Base-by-base conservation (phyloP, 2,113 vertebrate genomes). In the Regulus satrapa region DNA sequence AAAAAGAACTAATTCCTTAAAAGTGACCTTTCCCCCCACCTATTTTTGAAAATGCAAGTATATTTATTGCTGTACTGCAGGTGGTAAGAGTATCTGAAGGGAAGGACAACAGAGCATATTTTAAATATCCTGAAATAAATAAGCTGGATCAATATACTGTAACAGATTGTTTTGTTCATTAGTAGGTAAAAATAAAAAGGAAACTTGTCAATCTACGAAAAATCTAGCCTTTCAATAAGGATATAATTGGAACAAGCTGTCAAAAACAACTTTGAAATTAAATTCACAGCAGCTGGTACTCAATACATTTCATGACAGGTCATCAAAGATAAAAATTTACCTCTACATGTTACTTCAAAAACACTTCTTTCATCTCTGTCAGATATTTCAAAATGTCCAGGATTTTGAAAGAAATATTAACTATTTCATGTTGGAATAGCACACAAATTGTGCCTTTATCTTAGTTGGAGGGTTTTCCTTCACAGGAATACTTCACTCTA, bases 91-190 rank as follows among this genome's bases (percentile, higher is more conserved):
- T 58, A 78, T 72, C 71, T 56, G 41, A 81, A 69, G 74, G 64
- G 72, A 74, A 91, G 46, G 71, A 87, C 84, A 87, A 32, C 38
- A 73, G 58, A 55, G 23, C 46, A n/a, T 61, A 58, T 89, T 96
- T 89, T 88, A 92, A 95, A 89, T 73, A 95, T 59, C 85, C 66
- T 82, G 74, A 89, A 95, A 95, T 94, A 95, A 94, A 82, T 95
- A 91, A 93, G 78, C 78, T 94, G 93, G 88, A 96, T 96, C 93
- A 83, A 94, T 93, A 94, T 79, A 95, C 89, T 89, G 84, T 75
- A 94, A 89, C 96, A 96, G 95, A 96, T 96, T 95, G 93, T 94
- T 96, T 97, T 97, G 64, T 93, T 95, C 93, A 95, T 97, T 97
- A 94, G 84, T 92, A 92, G 85, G 91, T 86, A 97, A 96, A 96